phyloP scores from a whole-genome alignment of 1,140 invertebrate genomes.

The Nasonia longicornis region DNA sequence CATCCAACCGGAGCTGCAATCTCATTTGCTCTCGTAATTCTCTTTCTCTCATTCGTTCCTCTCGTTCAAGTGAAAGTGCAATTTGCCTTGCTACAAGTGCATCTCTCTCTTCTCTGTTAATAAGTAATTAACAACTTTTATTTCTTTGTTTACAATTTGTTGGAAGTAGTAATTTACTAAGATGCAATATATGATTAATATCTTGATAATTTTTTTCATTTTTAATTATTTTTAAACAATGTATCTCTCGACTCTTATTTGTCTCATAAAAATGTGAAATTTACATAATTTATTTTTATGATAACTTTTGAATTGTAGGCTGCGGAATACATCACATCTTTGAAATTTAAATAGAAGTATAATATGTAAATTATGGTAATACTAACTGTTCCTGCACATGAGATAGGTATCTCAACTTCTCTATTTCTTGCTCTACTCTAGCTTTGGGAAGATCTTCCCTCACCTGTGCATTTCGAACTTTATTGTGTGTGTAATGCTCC shows the following conservation, averaged over 20 bases:
- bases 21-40: slow-evolving; percentile 69
- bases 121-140: slow-evolving; percentile 1
- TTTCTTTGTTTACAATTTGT: not conserved
- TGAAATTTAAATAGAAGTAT: not conserved
- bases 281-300: not conserved
- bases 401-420: slow-evolving; percentile 74
- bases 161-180: not conserved
- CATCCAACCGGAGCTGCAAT: slow-evolving; percentile 63
- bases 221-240: not conserved
- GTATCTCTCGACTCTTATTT: not conserved
- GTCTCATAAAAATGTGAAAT: not conserved
- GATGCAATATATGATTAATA: not conserved
- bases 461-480: slow-evolving; percentile 87
- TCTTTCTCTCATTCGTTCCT: slow-evolving; percentile 72
- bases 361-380: slow-evolving; percentile 36
- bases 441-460: slow-evolving; percentile 90
- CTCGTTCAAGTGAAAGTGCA: slow-evolving; percentile 74
- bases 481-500: slow-evolving; percentile 87
- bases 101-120: slow-evolving; percentile 78
- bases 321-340: not conserved
- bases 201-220: not conserved
- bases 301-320: not conserved
- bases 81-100: slow-evolving; percentile 75
- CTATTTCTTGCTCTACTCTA: slow-evolving; percentile 82
- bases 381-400: slow-evolving; percentile 76